A percentile compares a stretch with the other conserved stretches of the same genome.
Conservation (phyloP, 2,113 vertebrate genomes). For the Hippocampus comes region DNA sequence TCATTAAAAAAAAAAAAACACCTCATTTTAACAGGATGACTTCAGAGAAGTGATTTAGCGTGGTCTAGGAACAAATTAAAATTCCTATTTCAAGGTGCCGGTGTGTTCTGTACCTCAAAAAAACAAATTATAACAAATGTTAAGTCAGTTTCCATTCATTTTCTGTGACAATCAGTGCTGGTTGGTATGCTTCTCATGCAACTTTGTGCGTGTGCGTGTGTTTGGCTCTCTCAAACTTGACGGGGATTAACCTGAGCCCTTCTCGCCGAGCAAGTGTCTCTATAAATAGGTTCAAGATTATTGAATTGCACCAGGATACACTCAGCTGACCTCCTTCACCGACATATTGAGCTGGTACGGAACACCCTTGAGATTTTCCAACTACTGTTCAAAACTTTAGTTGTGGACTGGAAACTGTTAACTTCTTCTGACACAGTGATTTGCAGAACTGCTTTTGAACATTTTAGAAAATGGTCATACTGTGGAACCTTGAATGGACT, state of each 20-base stretch:
- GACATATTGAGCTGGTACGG: conserved; percentile 1
- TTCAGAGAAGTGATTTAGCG: no score
- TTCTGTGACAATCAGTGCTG: conserved; percentile 36
- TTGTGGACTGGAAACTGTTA: background rate
- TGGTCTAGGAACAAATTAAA: no score
- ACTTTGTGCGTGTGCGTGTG: conserved; percentile 10
- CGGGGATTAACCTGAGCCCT: conserved; percentile 20
- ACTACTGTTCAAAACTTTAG: conserved; percentile 9
- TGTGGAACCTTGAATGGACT: background rate
- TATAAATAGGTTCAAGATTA: conserved; percentile 22
- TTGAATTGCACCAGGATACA: conserved; percentile 23
- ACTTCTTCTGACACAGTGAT: conserved; percentile 3
- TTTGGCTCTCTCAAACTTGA: conserved; percentile 3
- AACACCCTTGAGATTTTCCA: background rate
- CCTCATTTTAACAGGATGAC: no score
- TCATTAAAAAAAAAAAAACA: no score
- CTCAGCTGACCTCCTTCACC: conserved; percentile 9
- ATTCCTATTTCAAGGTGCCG: no score
- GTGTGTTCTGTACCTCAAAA: background rate
- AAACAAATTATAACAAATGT: background rate
- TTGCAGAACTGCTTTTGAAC: background rate
- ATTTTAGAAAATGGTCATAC: background rate
- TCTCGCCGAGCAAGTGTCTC: conserved; percentile 9
- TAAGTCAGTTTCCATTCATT: background rate
- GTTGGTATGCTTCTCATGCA: conserved; percentile 30